Evolutionary conservation across 2,888 invertebrate genomes (phyloP).

Genomic region (Tetragnatha montana): DNA sequence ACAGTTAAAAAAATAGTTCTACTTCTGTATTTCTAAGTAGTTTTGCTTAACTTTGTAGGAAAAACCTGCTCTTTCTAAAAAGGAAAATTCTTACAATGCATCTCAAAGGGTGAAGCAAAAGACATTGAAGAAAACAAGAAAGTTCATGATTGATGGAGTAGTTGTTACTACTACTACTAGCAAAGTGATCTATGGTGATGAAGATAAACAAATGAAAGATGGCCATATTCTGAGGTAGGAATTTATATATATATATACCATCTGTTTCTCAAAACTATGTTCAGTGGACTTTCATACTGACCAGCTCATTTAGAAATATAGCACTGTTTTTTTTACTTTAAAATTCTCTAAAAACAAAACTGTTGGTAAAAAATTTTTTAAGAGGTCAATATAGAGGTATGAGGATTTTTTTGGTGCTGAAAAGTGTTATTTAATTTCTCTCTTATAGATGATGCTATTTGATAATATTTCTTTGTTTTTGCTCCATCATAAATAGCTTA

Average conservation of each 20-base stretch:
- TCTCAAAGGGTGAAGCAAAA: slow-evolving; percentile 80
- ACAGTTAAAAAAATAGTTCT: not conserved
- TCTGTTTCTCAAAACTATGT: too few species aligned
- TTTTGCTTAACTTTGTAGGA: slow-evolving; percentile 39
- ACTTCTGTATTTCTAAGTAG: not conserved
- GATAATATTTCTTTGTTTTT: too few species aligned
- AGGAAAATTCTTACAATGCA: slow-evolving; percentile 30
- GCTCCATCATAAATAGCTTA: too few species aligned
- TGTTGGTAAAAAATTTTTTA: too few species aligned
- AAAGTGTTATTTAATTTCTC: too few species aligned
- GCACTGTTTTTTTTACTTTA: too few species aligned
- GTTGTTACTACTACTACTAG: slow-evolving; percentile 97
- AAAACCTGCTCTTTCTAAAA: slow-evolving; percentile 25
- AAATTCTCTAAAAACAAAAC: too few species aligned
- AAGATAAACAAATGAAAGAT: slow-evolving; percentile 74
- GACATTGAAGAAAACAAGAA: slow-evolving; percentile 95
- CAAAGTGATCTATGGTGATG: slow-evolving; percentile 79
- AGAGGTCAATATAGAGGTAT: too few species aligned
- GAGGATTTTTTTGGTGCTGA: too few species aligned
- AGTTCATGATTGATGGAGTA: slow-evolving; percentile 98
- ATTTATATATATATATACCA: not conserved
- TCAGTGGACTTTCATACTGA: too few species aligned
- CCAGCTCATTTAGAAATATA: too few species aligned
- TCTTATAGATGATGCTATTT: too few species aligned
- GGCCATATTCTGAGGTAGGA: slow-evolving; percentile 72